These are phyloP conservation scores for Calephelis perditalis DNA, from an alignment of 2,888 invertebrate species.

Conservation along the genomic window DNA sequence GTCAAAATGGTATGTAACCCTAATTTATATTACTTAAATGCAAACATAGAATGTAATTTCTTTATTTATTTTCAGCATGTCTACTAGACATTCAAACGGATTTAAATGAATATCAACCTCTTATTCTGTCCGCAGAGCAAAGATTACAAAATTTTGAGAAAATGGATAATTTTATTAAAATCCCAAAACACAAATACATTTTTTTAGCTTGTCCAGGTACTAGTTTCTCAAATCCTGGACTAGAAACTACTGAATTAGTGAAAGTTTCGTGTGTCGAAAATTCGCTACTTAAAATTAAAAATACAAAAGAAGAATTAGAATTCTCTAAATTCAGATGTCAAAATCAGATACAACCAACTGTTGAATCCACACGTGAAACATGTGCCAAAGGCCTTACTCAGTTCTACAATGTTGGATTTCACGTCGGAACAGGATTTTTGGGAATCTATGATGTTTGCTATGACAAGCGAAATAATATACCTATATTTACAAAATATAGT, in stretches of 20 bases:
- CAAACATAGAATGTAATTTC: neutral
- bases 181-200: slow-evolving; percentile 33
- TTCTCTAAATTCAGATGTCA: slow-evolving; percentile 42
- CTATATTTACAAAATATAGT: slow-evolving; percentile 38
- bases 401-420: slow-evolving; percentile 38
- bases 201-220: slow-evolving; percentile 38
- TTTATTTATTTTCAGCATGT: slow-evolving; percentile 43
- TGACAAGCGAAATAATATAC: slow-evolving; percentile 34
- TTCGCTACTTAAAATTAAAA: slow-evolving; percentile 33
- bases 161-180: slow-evolving; percentile 31
- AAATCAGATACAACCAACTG: slow-evolving; percentile 30
- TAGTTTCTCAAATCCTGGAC: slow-evolving; percentile 30
- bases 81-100: slow-evolving; percentile 35
- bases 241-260: slow-evolving; percentile 19
- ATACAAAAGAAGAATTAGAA: slow-evolving; percentile 24
- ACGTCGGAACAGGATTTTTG: slow-evolving; percentile 24
- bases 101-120: slow-evolving; percentile 35
- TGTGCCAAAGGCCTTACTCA: slow-evolving; percentile 37
- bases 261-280: slow-evolving; percentile 37
- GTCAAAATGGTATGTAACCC: no score
- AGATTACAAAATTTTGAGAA: slow-evolving; percentile 27
- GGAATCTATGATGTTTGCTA: slow-evolving; percentile 45
- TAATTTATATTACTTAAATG: no score
- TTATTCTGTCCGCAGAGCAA: slow-evolving; percentile 30
- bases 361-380: slow-evolving; percentile 25